Conservation (phyloP, 2,797 vertebrate genomes). For the Chelon labrosus region DNA sequence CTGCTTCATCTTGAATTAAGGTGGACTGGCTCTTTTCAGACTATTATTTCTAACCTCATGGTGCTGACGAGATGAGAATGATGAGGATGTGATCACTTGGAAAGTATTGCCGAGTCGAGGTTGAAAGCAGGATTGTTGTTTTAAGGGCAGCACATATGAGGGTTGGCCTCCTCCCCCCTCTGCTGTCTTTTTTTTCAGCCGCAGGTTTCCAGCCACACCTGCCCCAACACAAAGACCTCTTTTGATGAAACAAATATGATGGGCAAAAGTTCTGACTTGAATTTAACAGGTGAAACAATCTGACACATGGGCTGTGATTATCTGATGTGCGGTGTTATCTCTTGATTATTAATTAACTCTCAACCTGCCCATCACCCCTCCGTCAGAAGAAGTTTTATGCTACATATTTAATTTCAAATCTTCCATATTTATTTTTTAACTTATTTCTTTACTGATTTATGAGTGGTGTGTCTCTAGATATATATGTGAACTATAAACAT, state of each 20-base stretch:
- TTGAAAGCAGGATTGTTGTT: slow-evolving; percentile 69
- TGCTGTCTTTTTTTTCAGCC: slow-evolving; percentile 59
- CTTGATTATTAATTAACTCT: too few species aligned
- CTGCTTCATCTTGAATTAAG: slow-evolving; percentile 45
- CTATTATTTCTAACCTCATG: slow-evolving; percentile 59
- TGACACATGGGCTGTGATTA: slow-evolving; percentile 11
- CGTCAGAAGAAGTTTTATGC: background rate
- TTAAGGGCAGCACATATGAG: slow-evolving; percentile 56
- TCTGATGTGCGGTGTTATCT: background rate
- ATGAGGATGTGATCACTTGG: slow-evolving; percentile 65
- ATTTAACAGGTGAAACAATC: slow-evolving; percentile 27
- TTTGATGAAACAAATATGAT: slow-evolving; percentile 76
- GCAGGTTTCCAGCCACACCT: slow-evolving; percentile 76
- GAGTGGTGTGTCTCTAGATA: background rate
- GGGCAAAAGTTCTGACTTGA: slow-evolving; percentile 36
- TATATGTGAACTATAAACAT: background rate
- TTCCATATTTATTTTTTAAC: background rate
- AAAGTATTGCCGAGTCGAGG: slow-evolving; percentile 46
- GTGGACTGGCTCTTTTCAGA: slow-evolving; percentile 22
- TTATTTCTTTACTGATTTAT: background rate
- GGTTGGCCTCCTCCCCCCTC: slow-evolving; percentile 38
- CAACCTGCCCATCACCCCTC: background rate
- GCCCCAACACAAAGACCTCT: slow-evolving; percentile 63
- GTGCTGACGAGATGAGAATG: slow-evolving; percentile 61
- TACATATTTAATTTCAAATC: background rate